Conservation (phyloP, 2,797 vertebrate genomes). For the Enteromius argenteus region DNA sequence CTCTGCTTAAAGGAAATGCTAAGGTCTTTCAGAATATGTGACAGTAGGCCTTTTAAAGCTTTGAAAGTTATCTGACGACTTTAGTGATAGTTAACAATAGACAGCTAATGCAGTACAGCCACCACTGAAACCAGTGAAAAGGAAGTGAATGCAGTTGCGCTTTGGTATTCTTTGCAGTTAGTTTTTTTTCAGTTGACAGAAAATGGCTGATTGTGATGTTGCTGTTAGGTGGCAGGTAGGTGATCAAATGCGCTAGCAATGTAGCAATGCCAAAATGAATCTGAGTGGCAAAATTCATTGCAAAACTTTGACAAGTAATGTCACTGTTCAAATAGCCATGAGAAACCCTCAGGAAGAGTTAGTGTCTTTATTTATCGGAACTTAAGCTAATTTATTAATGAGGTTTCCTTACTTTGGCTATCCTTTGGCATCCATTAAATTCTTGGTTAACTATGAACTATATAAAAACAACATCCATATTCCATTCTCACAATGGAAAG, state of each 20-base stretch:
- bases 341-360: conserved; percentile 73
- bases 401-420: conserved; percentile 35
- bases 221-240: conserved; percentile 11
- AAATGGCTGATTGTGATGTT: conserved; percentile 26
- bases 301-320: conserved; percentile 81
- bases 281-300: conserved; percentile 79
- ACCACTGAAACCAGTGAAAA: conserved; percentile 14
- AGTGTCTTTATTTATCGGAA: conserved; percentile 63
- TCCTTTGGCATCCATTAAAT: conserved; percentile 22
- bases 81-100: background rate
- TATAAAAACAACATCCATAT: conserved; percentile 52
- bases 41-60: background rate
- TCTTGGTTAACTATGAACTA: conserved; percentile 12
- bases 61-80: background rate
- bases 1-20: background rate
- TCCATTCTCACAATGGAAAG: conserved; percentile 67
- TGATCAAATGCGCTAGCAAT: conserved; percentile 58
- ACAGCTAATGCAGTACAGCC: conserved; percentile 7
- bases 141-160: conserved; percentile 13
- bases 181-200: conserved; percentile 12
- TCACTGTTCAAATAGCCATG: conserved; percentile 84
- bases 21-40: background rate
- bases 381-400: conserved; percentile 26
- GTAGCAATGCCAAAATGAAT: conserved; percentile 70
- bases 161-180: background rate